These are phyloP conservation scores for Alentia gelatinosa DNA, from an alignment of 2,888 invertebrate species.

Conservation along the genomic window DNA sequence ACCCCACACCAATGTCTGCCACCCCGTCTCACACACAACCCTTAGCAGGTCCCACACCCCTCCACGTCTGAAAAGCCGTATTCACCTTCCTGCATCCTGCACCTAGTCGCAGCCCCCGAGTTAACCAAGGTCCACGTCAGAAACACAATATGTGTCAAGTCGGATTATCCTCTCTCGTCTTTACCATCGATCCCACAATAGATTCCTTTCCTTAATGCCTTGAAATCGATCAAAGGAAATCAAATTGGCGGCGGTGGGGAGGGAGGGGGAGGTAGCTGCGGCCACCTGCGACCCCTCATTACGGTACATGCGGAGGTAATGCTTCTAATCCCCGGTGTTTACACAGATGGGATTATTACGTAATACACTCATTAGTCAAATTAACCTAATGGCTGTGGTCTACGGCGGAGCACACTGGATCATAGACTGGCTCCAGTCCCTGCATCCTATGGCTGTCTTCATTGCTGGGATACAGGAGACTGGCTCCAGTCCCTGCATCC, in stretches of 20 bases:
- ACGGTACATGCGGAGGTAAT: background rate
- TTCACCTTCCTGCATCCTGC: background rate
- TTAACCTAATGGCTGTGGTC: constrained; percentile 1
- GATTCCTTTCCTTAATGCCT: background rate
- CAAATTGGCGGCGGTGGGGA: too few relatives aligned
- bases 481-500: too few relatives aligned
- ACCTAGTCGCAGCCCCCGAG: background rate
- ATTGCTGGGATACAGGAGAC: too few relatives aligned
- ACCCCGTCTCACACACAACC: background rate
- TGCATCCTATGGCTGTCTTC: too few relatives aligned
- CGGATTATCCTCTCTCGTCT: background rate
- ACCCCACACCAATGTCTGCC: background rate
- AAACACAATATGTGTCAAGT: background rate
- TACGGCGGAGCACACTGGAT: too few relatives aligned
- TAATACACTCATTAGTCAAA: background rate
- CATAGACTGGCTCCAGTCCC: too few relatives aligned
- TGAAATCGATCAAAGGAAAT: background rate
- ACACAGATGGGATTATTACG: background rate
- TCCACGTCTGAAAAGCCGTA: background rate
- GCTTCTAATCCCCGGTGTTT: background rate
- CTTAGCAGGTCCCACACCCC: too few relatives aligned
- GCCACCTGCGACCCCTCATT: background rate
- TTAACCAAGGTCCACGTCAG: background rate
- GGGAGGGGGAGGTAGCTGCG: too few relatives aligned
- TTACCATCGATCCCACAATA: background rate